Evolutionary conservation across 2,113 vertebrate species (phyloP).

Genomic region (Rhea americana): DNA sequence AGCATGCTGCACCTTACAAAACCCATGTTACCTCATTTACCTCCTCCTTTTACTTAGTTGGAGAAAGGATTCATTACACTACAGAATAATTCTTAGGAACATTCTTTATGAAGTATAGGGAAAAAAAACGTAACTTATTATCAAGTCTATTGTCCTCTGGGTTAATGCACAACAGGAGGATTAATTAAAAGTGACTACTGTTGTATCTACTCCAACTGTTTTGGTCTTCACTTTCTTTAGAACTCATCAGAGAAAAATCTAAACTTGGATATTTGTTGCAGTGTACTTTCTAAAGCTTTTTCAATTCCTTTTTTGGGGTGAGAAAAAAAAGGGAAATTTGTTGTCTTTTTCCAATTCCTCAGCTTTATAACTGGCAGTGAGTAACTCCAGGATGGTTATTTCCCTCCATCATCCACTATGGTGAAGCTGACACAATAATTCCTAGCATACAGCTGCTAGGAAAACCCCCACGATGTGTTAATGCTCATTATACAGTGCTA

Average conservation of each 20-base stretch:
- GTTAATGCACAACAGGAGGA: not conserved
- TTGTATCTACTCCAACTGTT: not conserved
- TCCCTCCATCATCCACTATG: not conserved
- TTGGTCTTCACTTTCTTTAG: not conserved
- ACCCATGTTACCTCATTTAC: not conserved
- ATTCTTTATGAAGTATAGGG: not conserved
- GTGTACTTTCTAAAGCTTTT: not conserved
- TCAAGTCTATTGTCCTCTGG: not conserved
- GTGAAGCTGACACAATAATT: conserved; percentile 38
- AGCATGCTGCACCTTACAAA: not conserved
- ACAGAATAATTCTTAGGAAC: not conserved
- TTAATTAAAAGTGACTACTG: not conserved
- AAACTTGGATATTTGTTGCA: not conserved
- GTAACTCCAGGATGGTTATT: not conserved
- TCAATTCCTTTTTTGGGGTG: not conserved
- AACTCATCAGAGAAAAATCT: not conserved
- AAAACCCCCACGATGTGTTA: not conserved
- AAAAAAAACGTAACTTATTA: not conserved
- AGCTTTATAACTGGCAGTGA: conserved; percentile 24
- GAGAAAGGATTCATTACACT: not conserved
- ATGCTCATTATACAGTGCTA: not conserved
- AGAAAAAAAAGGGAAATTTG: not conserved
- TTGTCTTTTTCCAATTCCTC: conserved; percentile 50
- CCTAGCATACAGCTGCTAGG: conserved; percentile 11
- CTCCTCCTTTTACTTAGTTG: not conserved